Evolutionary conservation across 2,888 invertebrate species (phyloP).

Genomic region (Drosophila cracens): DNA sequence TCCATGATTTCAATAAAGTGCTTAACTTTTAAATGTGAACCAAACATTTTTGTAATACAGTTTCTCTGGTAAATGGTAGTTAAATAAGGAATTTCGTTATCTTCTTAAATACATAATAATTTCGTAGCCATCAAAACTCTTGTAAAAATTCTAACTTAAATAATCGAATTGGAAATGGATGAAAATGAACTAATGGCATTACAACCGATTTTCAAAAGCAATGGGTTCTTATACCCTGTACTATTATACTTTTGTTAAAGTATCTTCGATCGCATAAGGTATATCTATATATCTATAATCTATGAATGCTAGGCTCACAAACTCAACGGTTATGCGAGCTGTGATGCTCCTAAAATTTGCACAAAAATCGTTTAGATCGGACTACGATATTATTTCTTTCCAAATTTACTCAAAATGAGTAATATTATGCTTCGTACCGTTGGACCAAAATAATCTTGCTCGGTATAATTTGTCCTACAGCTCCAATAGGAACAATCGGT

Average conservation of each 20-base stretch:
- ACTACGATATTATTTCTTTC: not conserved
- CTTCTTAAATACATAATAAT: not conserved
- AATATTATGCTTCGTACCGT: not conserved
- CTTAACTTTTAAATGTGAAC: slow-evolving; percentile 7
- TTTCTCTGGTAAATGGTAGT: not conserved
- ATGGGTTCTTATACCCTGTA: not conserved
- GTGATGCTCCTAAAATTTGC: not conserved
- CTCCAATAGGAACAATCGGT: not conserved
- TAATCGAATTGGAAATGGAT: not conserved
- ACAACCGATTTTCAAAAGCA: not conserved
- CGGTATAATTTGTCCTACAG: not conserved
- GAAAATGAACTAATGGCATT: not conserved
- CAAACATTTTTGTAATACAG: not conserved
- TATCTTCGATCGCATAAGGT: not conserved
- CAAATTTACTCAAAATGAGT: not conserved
- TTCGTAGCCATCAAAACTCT: not conserved
- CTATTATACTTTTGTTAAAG: not conserved
- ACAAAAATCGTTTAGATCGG: not conserved
- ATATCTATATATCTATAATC: not conserved
- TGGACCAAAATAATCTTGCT: not conserved
- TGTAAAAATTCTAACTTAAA: not conserved
- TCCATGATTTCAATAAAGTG: slow-evolving; percentile 41
- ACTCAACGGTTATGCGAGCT: not conserved
- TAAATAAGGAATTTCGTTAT: not conserved
- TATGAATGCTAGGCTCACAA: too few relatives aligned